These are phyloP conservation scores for Apodemia zela DNA, from an alignment of 2,888 invertebrate genomes.

Conservation along the genomic window DNA sequence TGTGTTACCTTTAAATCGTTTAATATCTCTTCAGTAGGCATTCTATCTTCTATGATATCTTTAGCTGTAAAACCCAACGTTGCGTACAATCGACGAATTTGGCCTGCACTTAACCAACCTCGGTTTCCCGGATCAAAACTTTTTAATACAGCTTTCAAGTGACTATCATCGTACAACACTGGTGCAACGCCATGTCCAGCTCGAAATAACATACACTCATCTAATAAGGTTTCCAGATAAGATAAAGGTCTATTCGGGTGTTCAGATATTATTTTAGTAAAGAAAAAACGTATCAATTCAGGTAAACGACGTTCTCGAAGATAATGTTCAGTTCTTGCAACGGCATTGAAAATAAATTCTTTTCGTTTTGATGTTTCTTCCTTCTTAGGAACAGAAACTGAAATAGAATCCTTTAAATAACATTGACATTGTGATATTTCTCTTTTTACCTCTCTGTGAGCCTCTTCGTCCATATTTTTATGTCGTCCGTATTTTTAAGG, in stretches of 20 bases:
- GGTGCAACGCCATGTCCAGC: conserved; percentile 59
- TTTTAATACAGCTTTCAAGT: conserved; percentile 58
- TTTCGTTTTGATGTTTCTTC: conserved; percentile 46
- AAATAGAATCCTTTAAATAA: background rate
- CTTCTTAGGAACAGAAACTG: background rate
- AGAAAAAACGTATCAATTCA: conserved; percentile 57
- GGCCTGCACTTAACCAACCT: conserved; percentile 63
- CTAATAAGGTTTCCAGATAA: conserved; percentile 52
- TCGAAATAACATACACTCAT: conserved; percentile 66
- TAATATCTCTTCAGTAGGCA: conserved; percentile 43
- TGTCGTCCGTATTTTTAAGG: too few relatives aligned
- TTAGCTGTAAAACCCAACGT: conserved; percentile 52
- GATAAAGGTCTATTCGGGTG: conserved; percentile 43
- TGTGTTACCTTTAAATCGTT: conserved; percentile 44
- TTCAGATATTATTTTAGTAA: conserved; percentile 55
- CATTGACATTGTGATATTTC: background rate
- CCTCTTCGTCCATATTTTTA: background rate
- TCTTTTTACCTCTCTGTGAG: background rate
- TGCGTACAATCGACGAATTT: conserved; percentile 52
- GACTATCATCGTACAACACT: conserved; percentile 61
- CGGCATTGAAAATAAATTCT: conserved; percentile 45
- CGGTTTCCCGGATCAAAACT: conserved; percentile 68
- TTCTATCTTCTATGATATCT: conserved; percentile 42
- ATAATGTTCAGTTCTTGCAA: conserved; percentile 56
- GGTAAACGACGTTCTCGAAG: conserved; percentile 60